Base-by-base conservation (phyloP, 2,113 vertebrate species). In the Equus quagga region DNA sequence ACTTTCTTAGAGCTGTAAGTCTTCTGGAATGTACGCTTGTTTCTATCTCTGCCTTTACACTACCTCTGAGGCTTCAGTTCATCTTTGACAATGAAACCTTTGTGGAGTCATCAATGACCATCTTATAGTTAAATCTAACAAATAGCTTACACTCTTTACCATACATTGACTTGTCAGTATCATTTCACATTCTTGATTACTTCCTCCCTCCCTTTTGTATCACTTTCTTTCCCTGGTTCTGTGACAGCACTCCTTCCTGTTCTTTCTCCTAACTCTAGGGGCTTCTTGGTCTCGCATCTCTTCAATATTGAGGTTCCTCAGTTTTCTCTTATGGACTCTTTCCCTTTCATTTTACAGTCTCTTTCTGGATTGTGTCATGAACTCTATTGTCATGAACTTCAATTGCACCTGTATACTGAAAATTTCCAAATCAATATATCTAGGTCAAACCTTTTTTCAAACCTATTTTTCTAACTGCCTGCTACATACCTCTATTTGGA, bases 381-480 rank as follows among this genome's bases (percentile, higher is more conserved):
- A n/a, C 15, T 75, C 49, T 65, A 31, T n/a, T 56, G 24, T 41
- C 36, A 41, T 41, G 36, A 41, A 41, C 54, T 87, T 76, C 26
- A n/a, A 90, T 60, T 92, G 41, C 46, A 81, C 24, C 41, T 62
- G 28, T 2, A 33, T 80, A 54, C 14, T 91, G 21, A 96, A 90
- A 94, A 2, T 41, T 88, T 97, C 76, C n/a, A 96, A 90, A 72
- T 80, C 18, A 79, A 26, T 60, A 82, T 70, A 92, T 33, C 15
- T 67, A 88, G 51, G 31, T n/a, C 28, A 94, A 94, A 83, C 5
- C 9, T 78, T 92, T 67, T 83, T 85, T 85, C 31, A 4, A 88
- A 54, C 14, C 13, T 6, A 8, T 64, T 91, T 96, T 96, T 89
- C 62, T 72, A 91, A 72, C 15, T 49, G 10, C 14, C 12, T 89